A percentile compares a stretch with the other conserved stretches of the same genome.
Evolutionary conservation across 1,140 invertebrate genomes (phyloP).

Genomic region (Drosophila baimaii): DNA sequence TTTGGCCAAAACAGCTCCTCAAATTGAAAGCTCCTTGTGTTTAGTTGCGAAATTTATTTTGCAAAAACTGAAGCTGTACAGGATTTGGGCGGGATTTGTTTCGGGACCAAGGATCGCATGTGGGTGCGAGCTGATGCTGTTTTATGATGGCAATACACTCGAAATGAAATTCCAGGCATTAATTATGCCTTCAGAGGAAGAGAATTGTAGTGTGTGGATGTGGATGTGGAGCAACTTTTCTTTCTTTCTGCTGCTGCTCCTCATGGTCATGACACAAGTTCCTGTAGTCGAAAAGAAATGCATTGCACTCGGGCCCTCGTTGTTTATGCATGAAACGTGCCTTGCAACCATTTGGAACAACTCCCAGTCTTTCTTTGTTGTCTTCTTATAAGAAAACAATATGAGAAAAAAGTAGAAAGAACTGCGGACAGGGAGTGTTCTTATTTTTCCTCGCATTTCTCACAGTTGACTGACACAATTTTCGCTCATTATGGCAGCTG

Average conservation of each 20-base stretch:
- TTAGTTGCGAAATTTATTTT: constrained; percentile 60
- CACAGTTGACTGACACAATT: constrained; percentile 59
- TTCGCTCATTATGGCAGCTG: constrained; percentile 48
- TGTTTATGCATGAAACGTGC: constrained; percentile 69
- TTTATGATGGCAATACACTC: constrained; percentile 30
- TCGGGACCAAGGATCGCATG: neutral
- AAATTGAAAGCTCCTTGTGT: constrained; percentile 59
- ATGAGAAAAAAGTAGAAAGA: neutral
- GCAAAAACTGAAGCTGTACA: constrained; percentile 25
- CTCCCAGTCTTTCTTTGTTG: constrained; percentile 6
- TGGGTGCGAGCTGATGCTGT: constrained; percentile 3
- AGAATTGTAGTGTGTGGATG: neutral
- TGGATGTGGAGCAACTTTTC: constrained; percentile 20
- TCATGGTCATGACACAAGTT: constrained; percentile 24
- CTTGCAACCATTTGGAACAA: constrained; percentile 22
- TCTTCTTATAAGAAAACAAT: neutral
- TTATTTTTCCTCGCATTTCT: constrained; percentile 2
- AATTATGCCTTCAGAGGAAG: constrained; percentile 43
- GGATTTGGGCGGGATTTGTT: constrained; percentile 38
- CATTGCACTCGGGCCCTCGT: constrained; percentile 38
- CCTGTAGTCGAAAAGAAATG: constrained; percentile 33
- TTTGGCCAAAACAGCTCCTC: constrained; percentile 32
- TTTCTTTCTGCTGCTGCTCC: neutral
- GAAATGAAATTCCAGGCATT: constrained; percentile 40
- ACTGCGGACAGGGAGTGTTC: neutral